Evolutionary conservation across 2,797 vertebrate species (phyloP), one percentile per base, ranked within the genome.

Genomic region (Silurus aristotelis): DNA sequence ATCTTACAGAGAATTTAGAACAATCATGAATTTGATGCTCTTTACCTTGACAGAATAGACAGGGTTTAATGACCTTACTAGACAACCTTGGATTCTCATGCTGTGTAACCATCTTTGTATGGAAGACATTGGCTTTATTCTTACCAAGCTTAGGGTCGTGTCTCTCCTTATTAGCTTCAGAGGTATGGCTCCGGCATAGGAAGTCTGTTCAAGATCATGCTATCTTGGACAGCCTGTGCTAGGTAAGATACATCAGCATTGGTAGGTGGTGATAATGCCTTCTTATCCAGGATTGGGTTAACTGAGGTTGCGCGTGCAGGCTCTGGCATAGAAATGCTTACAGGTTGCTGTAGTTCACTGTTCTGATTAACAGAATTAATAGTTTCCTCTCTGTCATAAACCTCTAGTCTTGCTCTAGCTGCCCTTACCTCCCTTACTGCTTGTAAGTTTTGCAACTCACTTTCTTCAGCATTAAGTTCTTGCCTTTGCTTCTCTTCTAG

Each of bases 401-500:
- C 56, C 2, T 58, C 56, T 58, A 58, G 14, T 58, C 56, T 15
- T 58, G 56, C 56, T 58, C 14, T 58, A 48, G 9, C 48, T 6
- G 48, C 48, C 9, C 1, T 48, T 48, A 48, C 48, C 48, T 48
- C 48, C 48, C 9, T 48, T 48, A 48, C 6, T 48, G 48, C 48
- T 7, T 48, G 48, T 48, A 48, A 48, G 6, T 0, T 48, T 48
- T 86, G 82, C 9, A 87, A 83, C 56, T 83, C 48, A 66, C 20
- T 5, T 3, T 4, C 87, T 27, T 89, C 86, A 46, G 67, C 67
- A 71, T 88, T 48, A 73, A 90, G 63, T 67, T 81, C 73, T 48
- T 46, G 81, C 71, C 6, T 84, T 27, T 88, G 83, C 15, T 85
- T 25, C 58, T 88, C 75, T 48, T 90, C 75, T 25, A 86, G 15